Evolutionary conservation across 2,113 vertebrate genomes (phyloP), one percentile per base, ranked within the genome.

Genomic region (Jacana jacana): DNA sequence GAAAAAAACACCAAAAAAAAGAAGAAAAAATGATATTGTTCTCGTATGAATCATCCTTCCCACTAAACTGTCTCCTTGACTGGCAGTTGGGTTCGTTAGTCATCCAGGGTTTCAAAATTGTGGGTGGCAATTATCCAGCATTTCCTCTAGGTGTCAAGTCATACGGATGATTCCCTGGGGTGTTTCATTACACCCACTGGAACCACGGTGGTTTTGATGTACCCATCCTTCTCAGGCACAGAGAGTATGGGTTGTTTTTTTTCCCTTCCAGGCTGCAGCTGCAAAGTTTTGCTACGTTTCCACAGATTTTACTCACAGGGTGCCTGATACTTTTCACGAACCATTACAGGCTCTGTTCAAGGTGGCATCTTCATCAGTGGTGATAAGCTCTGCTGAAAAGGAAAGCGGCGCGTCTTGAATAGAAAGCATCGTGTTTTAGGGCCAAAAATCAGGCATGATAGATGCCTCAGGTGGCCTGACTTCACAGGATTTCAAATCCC

Each of bases 71-170:
- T 95, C 97, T 97, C 63, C 15, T 88, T 96, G 92, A 97, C 86
- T 98, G 97, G 94, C 96, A 97, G 90, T 60, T 89, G 42, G 94
- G 68, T 92, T 91, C 97, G 65, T 97, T 97, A 97, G 93, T 98
- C 97, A 98, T 94, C 81, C 24, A 68, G 92, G 71, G 18, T 96
- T 96, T 85, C 89, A 95, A 94, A 97, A 87, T 80, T 75, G 97
- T 97, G 96, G 97, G 97, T 91, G 95, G 96, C 93, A 98, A 96
- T 98, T 97, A 97, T 91, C 89, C 87, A 90, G 88, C 93, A 66
- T 90, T 95, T 96, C 93, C 96, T 95, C 84, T 94, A 94, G 93
- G 76, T 94, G 89, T 95, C 88, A 93, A 93, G 91, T 88, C 70
- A 48, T 92, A 96, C 0, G 24, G 95, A 94, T 88, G 93, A 85